A percentile compares a stretch with the other conserved stretches of the same genome.
Evolutionary conservation across 1,140 invertebrate genomes (phyloP).

Genomic region (Drosophila watanabei): DNA sequence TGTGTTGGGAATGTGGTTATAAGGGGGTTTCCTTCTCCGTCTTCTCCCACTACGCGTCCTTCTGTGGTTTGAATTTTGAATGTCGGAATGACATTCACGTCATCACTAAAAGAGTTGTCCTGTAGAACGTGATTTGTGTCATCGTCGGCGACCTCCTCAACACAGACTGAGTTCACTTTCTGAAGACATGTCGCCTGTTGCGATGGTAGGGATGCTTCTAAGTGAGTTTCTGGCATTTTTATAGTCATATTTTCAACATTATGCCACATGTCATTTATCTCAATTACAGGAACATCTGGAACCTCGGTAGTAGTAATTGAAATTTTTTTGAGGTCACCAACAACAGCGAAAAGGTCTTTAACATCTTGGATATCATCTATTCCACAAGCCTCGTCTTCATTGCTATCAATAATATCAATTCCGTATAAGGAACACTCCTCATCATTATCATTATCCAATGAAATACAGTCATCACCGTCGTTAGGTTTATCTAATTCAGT

Average conservation of each 20-base stretch:
- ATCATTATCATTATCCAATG: conserved; percentile 68
- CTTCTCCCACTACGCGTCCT: background rate
- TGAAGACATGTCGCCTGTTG: conserved; percentile 12
- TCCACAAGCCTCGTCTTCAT: background rate
- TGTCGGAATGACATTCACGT: conserved; percentile 6
- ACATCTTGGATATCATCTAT: background rate
- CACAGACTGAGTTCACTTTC: conserved; percentile 38
- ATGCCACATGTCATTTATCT: background rate
- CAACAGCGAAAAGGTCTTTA: conserved; percentile 55
- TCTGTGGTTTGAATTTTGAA: conserved; percentile 6
- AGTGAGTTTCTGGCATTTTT: conserved; percentile 36
- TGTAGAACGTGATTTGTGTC: background rate
- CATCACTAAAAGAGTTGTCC: background rate
- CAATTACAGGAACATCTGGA: background rate
- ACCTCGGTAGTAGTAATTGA: background rate
- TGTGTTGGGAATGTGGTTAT: background rate
- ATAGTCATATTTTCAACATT: conserved; percentile 2
- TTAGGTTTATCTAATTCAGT: conserved; percentile 53
- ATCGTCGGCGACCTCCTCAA: conserved; percentile 9
- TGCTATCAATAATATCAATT: conserved; percentile 10
- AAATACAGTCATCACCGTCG: conserved; percentile 43
- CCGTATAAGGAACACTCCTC: conserved; percentile 35
- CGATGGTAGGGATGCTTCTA: conserved; percentile 15
- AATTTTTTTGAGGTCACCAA: conserved; percentile 54
- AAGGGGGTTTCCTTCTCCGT: background rate